Conservation (phyloP, 2,888 invertebrate species). For the Dyspetes luteomarginatus region DNA sequence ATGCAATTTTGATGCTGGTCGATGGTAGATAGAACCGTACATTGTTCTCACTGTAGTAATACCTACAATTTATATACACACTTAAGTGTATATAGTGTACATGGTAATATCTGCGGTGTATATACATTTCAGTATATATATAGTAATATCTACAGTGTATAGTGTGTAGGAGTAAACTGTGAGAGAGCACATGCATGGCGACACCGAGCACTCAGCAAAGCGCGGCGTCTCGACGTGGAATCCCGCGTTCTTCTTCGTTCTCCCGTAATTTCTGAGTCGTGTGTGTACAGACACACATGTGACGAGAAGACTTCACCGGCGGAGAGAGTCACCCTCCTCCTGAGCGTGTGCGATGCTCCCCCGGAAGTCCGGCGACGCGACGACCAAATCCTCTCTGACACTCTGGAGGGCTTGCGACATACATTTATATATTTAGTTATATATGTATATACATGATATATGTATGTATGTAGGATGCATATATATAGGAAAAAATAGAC, state of each 20-base stretch:
- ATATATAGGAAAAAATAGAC: background rate
- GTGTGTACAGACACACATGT: background rate
- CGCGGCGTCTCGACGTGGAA: background rate
- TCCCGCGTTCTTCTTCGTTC: background rate
- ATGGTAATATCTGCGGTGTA: too few relatives aligned
- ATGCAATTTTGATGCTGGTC: too few relatives aligned
- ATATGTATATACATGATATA: background rate
- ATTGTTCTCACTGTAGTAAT: too few relatives aligned
- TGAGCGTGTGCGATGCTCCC: background rate
- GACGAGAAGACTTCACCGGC: background rate
- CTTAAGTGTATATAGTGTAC: too few relatives aligned
- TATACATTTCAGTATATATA: too few relatives aligned
- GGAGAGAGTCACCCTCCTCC: constrained; percentile 31
- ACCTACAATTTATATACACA: too few relatives aligned
- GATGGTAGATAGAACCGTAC: too few relatives aligned
- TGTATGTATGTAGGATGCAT: background rate
- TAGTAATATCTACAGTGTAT: too few relatives aligned
- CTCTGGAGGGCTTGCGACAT: background rate
- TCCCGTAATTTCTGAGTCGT: background rate
- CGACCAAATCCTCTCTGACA: constrained; percentile 14
- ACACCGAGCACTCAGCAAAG: background rate
- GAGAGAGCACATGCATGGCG: too few relatives aligned
- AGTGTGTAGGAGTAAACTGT: too few relatives aligned
- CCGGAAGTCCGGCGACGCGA: constrained; percentile 51
- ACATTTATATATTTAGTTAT: too few relatives aligned